Evolutionary conservation across 2,797 vertebrate genomes (phyloP).

Genomic region (Sorex maritimensis): DNA sequence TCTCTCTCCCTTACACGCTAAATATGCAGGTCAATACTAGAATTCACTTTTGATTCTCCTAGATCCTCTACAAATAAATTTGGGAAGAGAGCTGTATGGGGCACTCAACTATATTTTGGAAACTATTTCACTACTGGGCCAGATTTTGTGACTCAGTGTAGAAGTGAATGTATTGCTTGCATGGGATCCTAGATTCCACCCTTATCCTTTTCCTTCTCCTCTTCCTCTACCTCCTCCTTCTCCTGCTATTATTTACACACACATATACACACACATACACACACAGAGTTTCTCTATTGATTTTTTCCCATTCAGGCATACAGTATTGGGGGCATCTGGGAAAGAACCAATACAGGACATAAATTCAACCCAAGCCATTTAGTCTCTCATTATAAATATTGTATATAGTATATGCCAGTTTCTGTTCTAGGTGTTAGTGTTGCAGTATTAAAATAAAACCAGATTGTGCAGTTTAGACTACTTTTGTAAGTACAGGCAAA

Average conservation of each 20-base stretch:
- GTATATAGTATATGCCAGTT: background rate
- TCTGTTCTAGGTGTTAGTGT: conserved; percentile 36
- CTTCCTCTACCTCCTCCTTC: too few relatives aligned
- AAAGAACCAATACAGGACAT: background rate
- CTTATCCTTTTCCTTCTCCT: too few relatives aligned
- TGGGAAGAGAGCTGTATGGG: background rate
- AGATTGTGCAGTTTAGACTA: too few relatives aligned
- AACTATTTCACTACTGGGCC: background rate
- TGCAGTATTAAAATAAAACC: background rate
- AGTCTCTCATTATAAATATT: background rate
- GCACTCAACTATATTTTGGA: background rate
- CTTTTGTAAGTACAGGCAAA: too few relatives aligned
- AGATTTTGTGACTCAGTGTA: too few relatives aligned
- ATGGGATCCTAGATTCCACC: too few relatives aligned
- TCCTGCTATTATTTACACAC: too few relatives aligned
- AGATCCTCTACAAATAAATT: background rate
- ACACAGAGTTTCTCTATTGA: too few relatives aligned
- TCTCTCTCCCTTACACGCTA: background rate
- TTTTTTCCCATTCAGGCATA: background rate
- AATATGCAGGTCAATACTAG: background rate
- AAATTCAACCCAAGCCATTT: background rate
- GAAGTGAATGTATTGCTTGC: too few relatives aligned
- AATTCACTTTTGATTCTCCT: background rate
- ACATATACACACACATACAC: too few relatives aligned
- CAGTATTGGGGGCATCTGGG: background rate